Conservation (phyloP, 2,888 invertebrate genomes). For the Brachylomia viminalis region DNA sequence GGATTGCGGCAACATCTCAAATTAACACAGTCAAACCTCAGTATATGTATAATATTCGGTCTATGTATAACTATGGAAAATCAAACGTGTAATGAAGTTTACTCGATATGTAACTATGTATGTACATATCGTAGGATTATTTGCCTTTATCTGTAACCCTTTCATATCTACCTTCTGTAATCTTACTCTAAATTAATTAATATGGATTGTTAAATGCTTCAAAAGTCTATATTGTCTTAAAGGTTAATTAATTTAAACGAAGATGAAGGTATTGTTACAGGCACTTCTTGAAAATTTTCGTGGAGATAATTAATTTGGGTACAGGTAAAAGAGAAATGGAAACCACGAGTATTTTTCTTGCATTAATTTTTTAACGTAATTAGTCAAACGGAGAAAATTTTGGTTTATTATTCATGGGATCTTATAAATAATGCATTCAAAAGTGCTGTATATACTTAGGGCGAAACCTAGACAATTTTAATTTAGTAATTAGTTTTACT, state of each 20-base stretch:
- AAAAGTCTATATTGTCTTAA: constrained; percentile 28
- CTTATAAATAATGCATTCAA: not conserved
- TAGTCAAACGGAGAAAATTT: not conserved
- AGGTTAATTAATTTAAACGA: constrained; percentile 47
- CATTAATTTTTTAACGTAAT: constrained; percentile 12
- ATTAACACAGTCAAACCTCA: constrained; percentile 16
- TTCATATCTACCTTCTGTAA: constrained; percentile 28
- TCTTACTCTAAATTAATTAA: constrained; percentile 50
- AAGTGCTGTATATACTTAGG: not conserved
- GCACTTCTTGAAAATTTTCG: constrained; percentile 26
- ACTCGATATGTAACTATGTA: constrained; percentile 13
- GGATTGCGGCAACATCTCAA: not conserved
- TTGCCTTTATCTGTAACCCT: constrained; percentile 30
- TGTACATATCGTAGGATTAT: constrained; percentile 31
- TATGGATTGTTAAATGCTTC: constrained; percentile 41
- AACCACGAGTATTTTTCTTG: constrained; percentile 22
- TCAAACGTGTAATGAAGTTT: constrained; percentile 33
- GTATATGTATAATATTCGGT: not conserved
- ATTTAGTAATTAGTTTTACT: not conserved
- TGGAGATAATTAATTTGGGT: constrained; percentile 31
- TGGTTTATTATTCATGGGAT: constrained; percentile 23
- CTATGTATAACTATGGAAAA: not conserved
- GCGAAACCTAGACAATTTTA: not conserved
- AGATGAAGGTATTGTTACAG: constrained; percentile 10
- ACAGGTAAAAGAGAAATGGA: constrained; percentile 12